A percentile compares a stretch with the other conserved stretches of the same genome.
Evolutionary conservation across 2,113 vertebrate genomes (phyloP).

Genomic region (Oncorhynchus clarkii): DNA sequence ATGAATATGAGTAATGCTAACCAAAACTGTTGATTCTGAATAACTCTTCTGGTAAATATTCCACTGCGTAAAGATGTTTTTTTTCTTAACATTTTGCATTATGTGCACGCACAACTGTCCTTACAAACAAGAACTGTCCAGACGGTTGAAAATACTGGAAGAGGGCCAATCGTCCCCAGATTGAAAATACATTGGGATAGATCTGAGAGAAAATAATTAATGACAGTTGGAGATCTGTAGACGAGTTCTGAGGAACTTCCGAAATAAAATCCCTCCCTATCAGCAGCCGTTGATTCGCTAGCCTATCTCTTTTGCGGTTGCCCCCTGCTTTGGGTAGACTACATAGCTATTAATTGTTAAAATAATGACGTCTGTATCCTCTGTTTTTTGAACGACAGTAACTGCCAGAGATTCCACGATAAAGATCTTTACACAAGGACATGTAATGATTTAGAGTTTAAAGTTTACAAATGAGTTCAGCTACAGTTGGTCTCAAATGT

Average conservation of each 20-base stretch:
- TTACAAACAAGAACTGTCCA: not conserved
- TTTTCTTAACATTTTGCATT: not conserved
- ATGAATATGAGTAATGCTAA: not conserved
- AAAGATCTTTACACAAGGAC: not conserved
- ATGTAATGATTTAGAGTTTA: constrained; percentile 14
- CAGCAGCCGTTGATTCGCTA: not conserved
- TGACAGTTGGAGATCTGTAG: constrained; percentile 49
- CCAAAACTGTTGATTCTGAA: not conserved
- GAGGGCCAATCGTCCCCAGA: constrained; percentile 43
- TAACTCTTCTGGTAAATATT: not conserved
- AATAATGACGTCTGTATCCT: constrained; percentile 14
- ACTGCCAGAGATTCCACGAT: not conserved
- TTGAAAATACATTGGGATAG: constrained; percentile 39
- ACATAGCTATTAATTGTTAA: not conserved
- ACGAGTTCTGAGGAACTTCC: constrained; percentile 34
- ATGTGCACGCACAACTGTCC: not conserved
- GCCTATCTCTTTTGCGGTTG: constrained; percentile 11
- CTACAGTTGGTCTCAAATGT: constrained; percentile 17
- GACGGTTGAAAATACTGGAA: constrained; percentile 43
- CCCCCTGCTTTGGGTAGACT: not conserved
- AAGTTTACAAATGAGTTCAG: constrained; percentile 20
- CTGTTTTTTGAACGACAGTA: not conserved
- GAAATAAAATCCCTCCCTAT: constrained; percentile 36
- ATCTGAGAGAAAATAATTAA: constrained; percentile 51
- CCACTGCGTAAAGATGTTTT: not conserved